Evolutionary conservation across 2,888 invertebrate genomes (phyloP), one percentile per base, ranked within the genome.

Genomic region (Phanerotoma sp.): DNA sequence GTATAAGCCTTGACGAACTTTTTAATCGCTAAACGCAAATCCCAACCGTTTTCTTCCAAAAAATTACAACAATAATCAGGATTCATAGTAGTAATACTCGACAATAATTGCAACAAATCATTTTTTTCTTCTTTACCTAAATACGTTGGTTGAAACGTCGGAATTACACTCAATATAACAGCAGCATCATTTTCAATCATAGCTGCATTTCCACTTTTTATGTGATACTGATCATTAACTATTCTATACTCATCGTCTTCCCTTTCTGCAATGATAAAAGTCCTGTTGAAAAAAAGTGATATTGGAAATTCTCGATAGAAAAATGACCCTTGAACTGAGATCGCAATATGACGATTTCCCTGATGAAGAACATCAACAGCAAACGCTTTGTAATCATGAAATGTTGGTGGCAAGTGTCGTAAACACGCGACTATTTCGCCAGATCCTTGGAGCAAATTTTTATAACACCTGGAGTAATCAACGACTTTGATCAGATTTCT

Each of bases 381-480:
- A 53, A 75, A 69, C 1, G 63, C 62, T 56, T 67, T 69, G 7
- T 71, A 63, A 52, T 72, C 65, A 18, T 77, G 77, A 45, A 61
- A 51, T 1, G 77, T 77, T 1, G 70, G 62, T 11, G 77, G 76
- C 45, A 76, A 70, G 16, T 58, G 65, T 44, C 67, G 64, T 1
- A 77, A 52, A 0, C 65, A 62, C 1, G 67, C 62, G 16, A 77
- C 73, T 38, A 77, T 77, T 53, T 68, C 71, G 11, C 75, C 75
- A 6, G 77, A 72, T 3, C 77, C 76, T 3, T 61, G 62, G 4
- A 76, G 53, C n/a, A 77, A 51, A 50, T 68, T 74, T 51, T 77
- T 75, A 28, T 72, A 69, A 32, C 74, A 76, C 28, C 75, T 76
- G 0, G 77, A 75, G 38, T 76, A 77, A 41, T 77, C 77, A 1